Evolutionary conservation across 2,888 invertebrate genomes (phyloP), one percentile per base, ranked within the genome.

Genomic region (Coenonympha glycerion): DNA sequence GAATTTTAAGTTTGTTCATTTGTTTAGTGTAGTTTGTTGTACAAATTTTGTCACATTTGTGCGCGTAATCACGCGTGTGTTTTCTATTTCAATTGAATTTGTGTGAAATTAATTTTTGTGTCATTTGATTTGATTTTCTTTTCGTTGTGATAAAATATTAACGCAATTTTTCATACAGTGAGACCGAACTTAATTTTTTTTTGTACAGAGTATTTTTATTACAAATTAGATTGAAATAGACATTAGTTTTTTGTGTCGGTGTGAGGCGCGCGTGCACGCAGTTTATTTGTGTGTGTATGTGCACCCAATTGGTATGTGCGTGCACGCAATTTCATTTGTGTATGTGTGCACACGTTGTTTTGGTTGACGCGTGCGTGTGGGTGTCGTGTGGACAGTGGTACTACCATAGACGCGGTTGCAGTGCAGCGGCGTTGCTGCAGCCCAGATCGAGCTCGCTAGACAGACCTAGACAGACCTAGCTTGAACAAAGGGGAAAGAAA

Each of bases 401-500:
- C 79, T 85, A 85, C 86, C 85, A 85, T 85, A 78, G 68, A 66
- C 71, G 74, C 71, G 74, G 75, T 37, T 19, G 68, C 68, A 68
- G 71, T 71, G 75, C 73, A 69, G 75, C 76, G 66, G 77, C 76
- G 68, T 39, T 71, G 74, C 76, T 69, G 73, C 82, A 68, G 75
- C 72, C 62, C 74, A 63, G 77, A 85, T 71, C 63, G 74, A 63
- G 77, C 86, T 82, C 87, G 87, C 87, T 88, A 86, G 83, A 87
- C 85, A 84, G 85, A 88, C 87, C 88, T 59, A 59, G 58, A 57
- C 56, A 56, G 57, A 55, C 56, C 56, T 87, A 86, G 86, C 86
- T 87, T 87, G 84, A 88, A 87, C 86, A 87, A 76, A 87, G 77
- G 80, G 81, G 82, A 82, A 82, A 79, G 78, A 86, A 85, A 84